Percentiles rank a stretch among this genome's conserved stretches.
Evolutionary conservation across 2,888 invertebrate species (phyloP).

Genomic region (Tolmerus cingulatus): DNA sequence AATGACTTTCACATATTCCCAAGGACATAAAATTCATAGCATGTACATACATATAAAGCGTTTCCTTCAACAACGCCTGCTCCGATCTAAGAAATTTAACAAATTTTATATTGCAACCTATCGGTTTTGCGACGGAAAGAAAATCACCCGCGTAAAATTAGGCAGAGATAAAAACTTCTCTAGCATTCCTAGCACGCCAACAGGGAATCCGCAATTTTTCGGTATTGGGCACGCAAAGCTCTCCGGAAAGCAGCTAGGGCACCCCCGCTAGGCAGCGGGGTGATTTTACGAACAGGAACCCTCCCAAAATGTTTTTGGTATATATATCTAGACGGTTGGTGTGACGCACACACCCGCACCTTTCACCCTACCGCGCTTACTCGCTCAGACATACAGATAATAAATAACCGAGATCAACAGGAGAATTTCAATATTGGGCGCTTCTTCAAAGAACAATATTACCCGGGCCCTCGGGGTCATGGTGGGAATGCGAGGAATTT

Average conservation of each 20-base stretch:
- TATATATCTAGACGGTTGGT: not conserved
- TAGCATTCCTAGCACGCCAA: conserved; percentile 32
- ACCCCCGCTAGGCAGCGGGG: not conserved
- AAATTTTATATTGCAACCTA: conserved; percentile 22
- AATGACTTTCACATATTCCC: conserved; percentile 19
- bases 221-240: conserved; percentile 32
- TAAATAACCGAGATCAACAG: conserved; percentile 34
- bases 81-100: not conserved
- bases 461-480: not conserved
- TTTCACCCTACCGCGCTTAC: not conserved
- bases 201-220: conserved; percentile 25
- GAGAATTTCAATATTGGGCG: conserved; percentile 38
- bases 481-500: conserved; percentile 29
- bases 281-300: not conserved
- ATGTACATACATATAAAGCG: not conserved
- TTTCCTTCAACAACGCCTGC: not conserved
- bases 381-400: not conserved
- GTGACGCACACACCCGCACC: not conserved
- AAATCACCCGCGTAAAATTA: conserved; percentile 28
- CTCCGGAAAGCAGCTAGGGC: not conserved
- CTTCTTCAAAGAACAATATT: conserved; percentile 35
- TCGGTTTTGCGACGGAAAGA: not conserved
- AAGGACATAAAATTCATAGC: not conserved
- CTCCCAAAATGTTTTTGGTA: not conserved
- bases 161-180: conserved; percentile 11